Percentiles rank a stretch among this genome's conserved stretches.
These are phyloP conservation scores for Campoplex nolae DNA, from an alignment of 2,888 invertebrate genomes.

Conservation along the genomic window DNA sequence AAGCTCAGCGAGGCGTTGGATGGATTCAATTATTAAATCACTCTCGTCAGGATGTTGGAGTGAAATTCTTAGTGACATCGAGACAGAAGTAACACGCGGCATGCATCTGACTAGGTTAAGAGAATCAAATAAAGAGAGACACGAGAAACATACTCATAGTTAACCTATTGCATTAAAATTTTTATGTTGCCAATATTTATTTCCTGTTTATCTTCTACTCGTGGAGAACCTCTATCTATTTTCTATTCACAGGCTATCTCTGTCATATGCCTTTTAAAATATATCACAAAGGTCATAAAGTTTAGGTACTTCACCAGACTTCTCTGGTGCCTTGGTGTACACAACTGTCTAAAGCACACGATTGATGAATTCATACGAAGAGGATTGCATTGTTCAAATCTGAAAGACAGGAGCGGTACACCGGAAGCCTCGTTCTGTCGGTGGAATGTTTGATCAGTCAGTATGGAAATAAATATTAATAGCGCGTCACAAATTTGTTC, in stretches of 20 bases:
- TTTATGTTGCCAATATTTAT: not conserved
- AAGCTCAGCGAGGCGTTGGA: conserved; percentile 54
- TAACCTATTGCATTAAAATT: not conserved
- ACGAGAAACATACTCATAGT: not conserved
- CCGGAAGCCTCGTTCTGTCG: conserved; percentile 22
- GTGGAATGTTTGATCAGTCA: not conserved
- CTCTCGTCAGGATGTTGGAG: conserved; percentile 38
- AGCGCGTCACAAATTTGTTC: not conserved
- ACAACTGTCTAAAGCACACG: not conserved
- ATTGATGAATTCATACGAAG: not conserved
- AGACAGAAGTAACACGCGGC: conserved; percentile 1
- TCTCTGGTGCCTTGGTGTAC: not conserved
- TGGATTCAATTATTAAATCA: conserved; percentile 68
- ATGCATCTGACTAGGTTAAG: not conserved
- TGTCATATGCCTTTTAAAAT: not conserved
- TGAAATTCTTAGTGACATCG: conserved; percentile 29
- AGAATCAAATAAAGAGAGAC: conserved; percentile 6
- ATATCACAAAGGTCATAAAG: not conserved
- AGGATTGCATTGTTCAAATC: not conserved
- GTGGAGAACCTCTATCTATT: not conserved
- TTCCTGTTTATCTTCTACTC: not conserved
- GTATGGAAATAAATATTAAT: not conserved
- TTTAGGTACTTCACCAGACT: not conserved
- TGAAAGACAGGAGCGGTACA: conserved; percentile 13
- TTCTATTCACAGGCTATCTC: not conserved